Base-by-base conservation (phyloP, 2,888 invertebrate species). In the Netelia fuscicornis region DNA sequence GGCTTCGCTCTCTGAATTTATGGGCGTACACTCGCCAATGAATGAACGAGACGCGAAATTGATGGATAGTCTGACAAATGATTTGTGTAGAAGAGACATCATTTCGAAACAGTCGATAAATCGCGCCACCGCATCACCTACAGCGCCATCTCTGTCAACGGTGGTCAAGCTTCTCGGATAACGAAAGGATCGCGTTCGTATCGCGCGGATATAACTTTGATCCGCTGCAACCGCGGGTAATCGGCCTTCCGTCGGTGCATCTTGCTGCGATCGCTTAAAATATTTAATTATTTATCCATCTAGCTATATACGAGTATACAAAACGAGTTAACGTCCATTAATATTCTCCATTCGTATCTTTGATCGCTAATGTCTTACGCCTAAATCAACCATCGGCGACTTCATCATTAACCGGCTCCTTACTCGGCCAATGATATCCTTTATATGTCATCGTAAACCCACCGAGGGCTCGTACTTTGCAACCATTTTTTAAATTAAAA, bases 111-210 rank as follows among this genome's bases (percentile, higher is more conserved):
- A 81, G 77, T 81, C 78, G 72, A 83, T 83, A 72, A 83, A 62
- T 65, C 78, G 71, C 78, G 60, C 54, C 9, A 9, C 42, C 58
- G 13, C 56, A 67, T 72, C 54, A 83, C 84, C 67, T 17, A 85
- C 89, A 88, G 90, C 90, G 91, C 91, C 91, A 91, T 90, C 91
- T 90, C 72, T 82, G 64, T 67, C 84, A 80, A 79, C 75, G 77
- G 78, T 44, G 67, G 30, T 75, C 87, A 90, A 90, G 85, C 86
- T 70, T 58, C 64, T 56, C 30, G 23, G 44, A 52, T 70, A 13
- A 9, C 5, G 54, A 52, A 65, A n/a, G 23, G 52, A 10, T 20
- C 44, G 42, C 56, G 30, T 79, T 56, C 23, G 25, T 37, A 54
- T 78, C 23, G 17, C 48, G 60, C 56, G 58, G 42, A 44, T 30